Conservation (phyloP, 2,113 vertebrate genomes). For the Saccopteryx leptura region DNA sequence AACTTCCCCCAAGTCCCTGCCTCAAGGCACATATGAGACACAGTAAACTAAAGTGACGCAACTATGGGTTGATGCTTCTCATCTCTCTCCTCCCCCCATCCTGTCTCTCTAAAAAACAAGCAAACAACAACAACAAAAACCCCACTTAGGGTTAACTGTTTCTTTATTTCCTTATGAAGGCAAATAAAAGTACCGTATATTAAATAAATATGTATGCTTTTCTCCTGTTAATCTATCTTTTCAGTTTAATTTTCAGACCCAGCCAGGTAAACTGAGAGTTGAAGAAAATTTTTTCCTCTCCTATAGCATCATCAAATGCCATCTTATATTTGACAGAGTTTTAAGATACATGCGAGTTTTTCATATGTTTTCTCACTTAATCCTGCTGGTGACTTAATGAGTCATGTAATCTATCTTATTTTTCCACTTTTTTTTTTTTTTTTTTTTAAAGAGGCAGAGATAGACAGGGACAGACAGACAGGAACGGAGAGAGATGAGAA, state of each 20-base stretch:
- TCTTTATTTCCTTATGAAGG: neutral
- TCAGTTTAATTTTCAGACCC: neutral
- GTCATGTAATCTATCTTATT: neutral
- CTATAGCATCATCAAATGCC: neutral
- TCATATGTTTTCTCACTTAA: neutral
- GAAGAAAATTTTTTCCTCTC: neutral
- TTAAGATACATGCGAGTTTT: neutral
- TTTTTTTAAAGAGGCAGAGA: no score
- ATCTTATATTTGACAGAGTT: neutral
- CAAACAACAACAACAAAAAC: no score
- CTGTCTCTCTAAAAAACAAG: no score
- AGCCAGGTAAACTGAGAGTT: neutral
- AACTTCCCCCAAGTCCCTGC: no score
- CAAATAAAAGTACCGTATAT: neutral
- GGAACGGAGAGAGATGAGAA: no score
- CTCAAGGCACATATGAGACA: no score
- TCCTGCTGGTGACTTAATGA: neutral
- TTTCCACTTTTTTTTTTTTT: neutral
- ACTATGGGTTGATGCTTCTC: no score
- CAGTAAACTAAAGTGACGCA: no score
- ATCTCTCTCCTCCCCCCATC: no score
- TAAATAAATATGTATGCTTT: neutral
- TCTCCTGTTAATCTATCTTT: neutral
- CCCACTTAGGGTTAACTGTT: neutral
- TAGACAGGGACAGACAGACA: no score